Evolutionary conservation across 2,888 invertebrate genomes (phyloP), one percentile per base, ranked within the genome.

Genomic region (Drosophila hamatofila): DNA sequence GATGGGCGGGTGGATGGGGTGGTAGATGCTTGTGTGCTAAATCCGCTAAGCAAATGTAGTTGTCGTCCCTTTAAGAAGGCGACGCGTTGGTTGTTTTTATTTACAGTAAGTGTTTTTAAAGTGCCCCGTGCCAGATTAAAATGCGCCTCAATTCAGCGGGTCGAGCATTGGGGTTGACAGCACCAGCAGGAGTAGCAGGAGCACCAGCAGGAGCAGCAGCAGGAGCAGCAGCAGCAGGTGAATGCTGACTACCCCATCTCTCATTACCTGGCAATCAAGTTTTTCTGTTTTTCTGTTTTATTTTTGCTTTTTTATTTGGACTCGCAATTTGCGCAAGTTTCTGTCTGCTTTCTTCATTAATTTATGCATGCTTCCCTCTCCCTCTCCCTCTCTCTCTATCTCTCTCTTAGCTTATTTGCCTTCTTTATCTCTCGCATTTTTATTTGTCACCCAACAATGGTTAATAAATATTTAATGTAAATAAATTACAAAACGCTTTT

Each of bases 11-110:
- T 8, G 25, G 2, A 5, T 3, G 25, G 27, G 11, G 16, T 37
- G 25, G 25, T 44, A n/a, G 25, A 14, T 41, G 21, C 16, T 48
- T 51, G 51, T 33, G n/a, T 54, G 71, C 55, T 71, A 87, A 84
- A 89, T 89, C 84, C 88, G 84, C 87, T 84, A 84, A 84, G 88
- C 84, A 84, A 89, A 89, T 89, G 89, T 88, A 78, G 82, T 78
- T 89, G 87, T 74, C 52, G 64, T 77, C 75, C 72, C 83, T 85
- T 85, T 72, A 86, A 80, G 72, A 75, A 70, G 54, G 49, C 65
- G 62, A 56, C 67, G 78, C 66, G 56, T 51, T 72, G 27, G 65
- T 77, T 78, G 73, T 79, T 80, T 81, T 80, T 80, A 80, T 80
- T 81, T 80, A 80, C 79, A 71, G 81, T 80, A 80, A 80, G 79